Evolutionary conservation across 2,888 invertebrate species (phyloP), one percentile per base, ranked within the genome.

Genomic region (Chaitophorus viminalis): DNA sequence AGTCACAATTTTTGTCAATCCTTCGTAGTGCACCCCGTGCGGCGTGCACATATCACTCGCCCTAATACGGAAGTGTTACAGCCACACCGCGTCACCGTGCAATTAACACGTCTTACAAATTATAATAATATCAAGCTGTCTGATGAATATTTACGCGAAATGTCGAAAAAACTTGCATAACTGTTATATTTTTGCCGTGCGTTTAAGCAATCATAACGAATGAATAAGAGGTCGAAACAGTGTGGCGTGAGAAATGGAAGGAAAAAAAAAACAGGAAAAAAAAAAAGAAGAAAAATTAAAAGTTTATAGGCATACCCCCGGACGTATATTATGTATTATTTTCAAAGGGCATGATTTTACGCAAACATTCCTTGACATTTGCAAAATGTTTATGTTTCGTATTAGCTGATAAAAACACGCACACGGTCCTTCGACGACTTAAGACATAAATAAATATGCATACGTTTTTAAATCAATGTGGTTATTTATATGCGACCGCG

Each of bases 341-440:
- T 36, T 60, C 78, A 78, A 78, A 78, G 54, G 78, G 60, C 60
- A 78, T n/a, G 33, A 21, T 60, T 60, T 78, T 54, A 14, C 54
- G 78, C 6, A 6, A 25, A 46, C 14, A 25, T 60, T 60, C 78
- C 60, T 78, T 78, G 78, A 78, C 60, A 78, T 78, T 78, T 78
- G 60, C 21, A 33, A 39, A 75, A 77, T 52, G 52, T 75, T 60
- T 9, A 60, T 52, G 52, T 75, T 60, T 9, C 21, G 4, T 3
- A 17, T 70, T 14, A 70, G 31, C 70, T 17, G 17, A 70, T 70
- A n/a, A n/a, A n/a, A n/a, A 11, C n/a, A 31, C 31, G 52, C 9
- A 8, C 31, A 21, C 25, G 33, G 18, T 25, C 60, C 4, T 25
- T 18, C 21, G 25, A 21, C 54, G 52, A 21, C 31, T 29, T 52